Evolutionary conservation across 2,888 invertebrate genomes (phyloP).

Genomic region (Brenthis ino): DNA sequence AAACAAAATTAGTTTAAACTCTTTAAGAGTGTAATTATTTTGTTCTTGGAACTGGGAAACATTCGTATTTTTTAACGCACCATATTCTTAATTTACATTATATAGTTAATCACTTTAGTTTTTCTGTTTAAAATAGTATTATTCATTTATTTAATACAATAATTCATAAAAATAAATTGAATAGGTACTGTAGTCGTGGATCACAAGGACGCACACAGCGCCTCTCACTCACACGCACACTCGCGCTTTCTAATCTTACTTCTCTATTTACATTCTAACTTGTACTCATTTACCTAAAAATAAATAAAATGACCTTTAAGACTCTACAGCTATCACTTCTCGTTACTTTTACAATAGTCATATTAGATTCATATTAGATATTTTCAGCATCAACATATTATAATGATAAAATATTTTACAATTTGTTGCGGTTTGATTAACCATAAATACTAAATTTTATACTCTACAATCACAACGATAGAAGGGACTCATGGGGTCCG

Average conservation of each 20-base stretch:
- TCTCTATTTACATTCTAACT: slow-evolving; percentile 54
- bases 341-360: slow-evolving; percentile 38
- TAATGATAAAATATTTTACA: slow-evolving; percentile 33
- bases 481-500: slow-evolving; percentile 40
- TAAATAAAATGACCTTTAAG: slow-evolving; percentile 58
- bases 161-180: slow-evolving; percentile 32
- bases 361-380: slow-evolving; percentile 36
- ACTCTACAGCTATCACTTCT: slow-evolving; percentile 49
- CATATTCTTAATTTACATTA: slow-evolving; percentile 42
- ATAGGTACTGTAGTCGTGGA: slow-evolving; percentile 42
- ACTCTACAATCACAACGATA: slow-evolving; percentile 50
- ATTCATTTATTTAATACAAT: slow-evolving; percentile 34
- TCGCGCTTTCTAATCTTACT: slow-evolving; percentile 17
- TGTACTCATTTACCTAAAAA: slow-evolving; percentile 72
- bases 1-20: slow-evolving; percentile 51
- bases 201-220: slow-evolving; percentile 36
- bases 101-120: slow-evolving; percentile 44
- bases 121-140: slow-evolving; percentile 46
- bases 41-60: slow-evolving; percentile 70
- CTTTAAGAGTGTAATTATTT: slow-evolving; percentile 67
- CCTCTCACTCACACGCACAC: slow-evolving; percentile 39
- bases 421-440: slow-evolving; percentile 33
- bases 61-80: slow-evolving; percentile 52
- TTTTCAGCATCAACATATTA: slow-evolving; percentile 34
- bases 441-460: slow-evolving; percentile 42